A percentile compares a stretch with the other conserved stretches of the same genome.
Evolutionary conservation across 2,888 invertebrate species (phyloP).

Genomic region (Hemaris fuciformis): DNA sequence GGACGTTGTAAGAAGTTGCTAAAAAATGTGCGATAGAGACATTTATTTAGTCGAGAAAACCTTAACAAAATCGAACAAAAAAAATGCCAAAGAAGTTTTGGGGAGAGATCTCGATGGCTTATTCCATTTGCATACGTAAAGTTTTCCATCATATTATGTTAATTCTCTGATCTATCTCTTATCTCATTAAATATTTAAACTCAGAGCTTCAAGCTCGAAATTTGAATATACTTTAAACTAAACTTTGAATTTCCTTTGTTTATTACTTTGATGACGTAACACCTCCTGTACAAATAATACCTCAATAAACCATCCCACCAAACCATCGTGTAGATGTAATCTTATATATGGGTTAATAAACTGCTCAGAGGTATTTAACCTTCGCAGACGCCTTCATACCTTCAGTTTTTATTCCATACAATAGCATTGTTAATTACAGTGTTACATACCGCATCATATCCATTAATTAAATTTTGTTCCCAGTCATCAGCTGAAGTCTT

Average conservation of each 20-base stretch:
- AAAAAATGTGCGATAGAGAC: too few relatives aligned
- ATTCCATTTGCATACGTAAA: too few relatives aligned
- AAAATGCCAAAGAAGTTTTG: too few relatives aligned
- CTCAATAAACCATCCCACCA: background rate
- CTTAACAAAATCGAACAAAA: too few relatives aligned
- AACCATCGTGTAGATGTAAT: background rate
- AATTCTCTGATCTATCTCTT: too few relatives aligned
- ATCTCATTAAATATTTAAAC: too few relatives aligned
- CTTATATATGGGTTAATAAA: background rate
- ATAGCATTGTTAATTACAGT: background rate
- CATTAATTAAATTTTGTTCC: background rate
- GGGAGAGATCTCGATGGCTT: too few relatives aligned
- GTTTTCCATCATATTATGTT: too few relatives aligned
- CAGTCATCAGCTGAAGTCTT: background rate
- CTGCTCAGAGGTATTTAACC: conserved; percentile 2
- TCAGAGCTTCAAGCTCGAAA: too few relatives aligned
- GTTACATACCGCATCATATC: background rate
- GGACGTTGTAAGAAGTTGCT: too few relatives aligned
- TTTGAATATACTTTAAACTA: too few relatives aligned
- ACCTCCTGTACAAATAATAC: background rate
- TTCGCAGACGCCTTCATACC: background rate
- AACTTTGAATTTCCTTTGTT: background rate
- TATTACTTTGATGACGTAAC: background rate
- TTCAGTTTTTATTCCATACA: background rate
- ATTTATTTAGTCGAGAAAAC: too few relatives aligned